Conservation (phyloP, 2,113 vertebrate genomes). For the Euleptes europaea region DNA sequence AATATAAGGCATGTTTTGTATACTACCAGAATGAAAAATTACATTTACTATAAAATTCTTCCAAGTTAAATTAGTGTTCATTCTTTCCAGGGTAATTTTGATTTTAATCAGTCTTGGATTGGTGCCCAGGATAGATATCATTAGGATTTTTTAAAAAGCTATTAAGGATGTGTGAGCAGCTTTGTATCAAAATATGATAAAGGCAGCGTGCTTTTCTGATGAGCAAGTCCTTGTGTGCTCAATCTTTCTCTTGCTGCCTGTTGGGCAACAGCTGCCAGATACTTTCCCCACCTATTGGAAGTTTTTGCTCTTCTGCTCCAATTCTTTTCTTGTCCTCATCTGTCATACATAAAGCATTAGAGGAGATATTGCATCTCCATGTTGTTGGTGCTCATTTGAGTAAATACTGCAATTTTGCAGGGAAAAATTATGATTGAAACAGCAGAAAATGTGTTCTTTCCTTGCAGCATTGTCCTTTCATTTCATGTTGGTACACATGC, state of each 20-base stretch:
- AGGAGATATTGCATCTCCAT: constrained; percentile 31
- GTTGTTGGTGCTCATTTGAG: constrained; percentile 26
- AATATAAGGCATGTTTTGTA: background rate
- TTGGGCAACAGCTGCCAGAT: background rate
- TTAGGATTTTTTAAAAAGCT: background rate
- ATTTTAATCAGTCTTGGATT: background rate
- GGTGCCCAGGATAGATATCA: background rate
- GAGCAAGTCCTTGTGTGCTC: constrained; percentile 12
- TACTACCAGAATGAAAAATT: background rate
- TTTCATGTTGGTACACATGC: background rate
- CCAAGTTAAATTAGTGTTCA: background rate
- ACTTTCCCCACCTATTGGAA: background rate
- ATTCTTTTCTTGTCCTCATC: constrained; percentile 18
- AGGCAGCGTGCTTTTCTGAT: background rate
- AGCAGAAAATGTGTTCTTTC: constrained; percentile 29
- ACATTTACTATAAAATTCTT: background rate
- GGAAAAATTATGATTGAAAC: constrained; percentile 30
- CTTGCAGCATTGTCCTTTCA: background rate
- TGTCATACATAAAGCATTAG: constrained; percentile 34
- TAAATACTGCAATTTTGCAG: constrained; percentile 34
- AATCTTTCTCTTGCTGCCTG: constrained; percentile 3
- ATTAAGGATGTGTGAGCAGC: background rate
- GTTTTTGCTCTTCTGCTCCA: constrained; percentile 32
- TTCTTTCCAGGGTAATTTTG: background rate
- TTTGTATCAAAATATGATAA: background rate